A percentile compares a stretch with the other conserved stretches of the same genome.
These are phyloP conservation scores for Aproaerema taeniolella DNA, from an alignment of 2,888 invertebrate species.

Conservation along the genomic window DNA sequence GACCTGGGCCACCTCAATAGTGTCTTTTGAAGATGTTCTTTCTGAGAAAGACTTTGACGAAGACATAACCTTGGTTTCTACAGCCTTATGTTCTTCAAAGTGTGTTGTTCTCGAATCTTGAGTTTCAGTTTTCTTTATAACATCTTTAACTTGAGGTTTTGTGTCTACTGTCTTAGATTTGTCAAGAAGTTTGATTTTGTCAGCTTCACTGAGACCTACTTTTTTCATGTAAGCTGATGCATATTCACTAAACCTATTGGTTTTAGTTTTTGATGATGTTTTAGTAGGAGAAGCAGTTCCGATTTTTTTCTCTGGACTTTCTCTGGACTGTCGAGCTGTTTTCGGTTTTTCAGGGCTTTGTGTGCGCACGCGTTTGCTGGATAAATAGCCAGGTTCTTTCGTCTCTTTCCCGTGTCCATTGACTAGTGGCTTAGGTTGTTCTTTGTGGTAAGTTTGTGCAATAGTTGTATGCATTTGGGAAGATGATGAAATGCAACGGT, in stretches of 20 bases:
- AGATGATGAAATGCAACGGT: slow-evolving; percentile 24
- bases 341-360: slow-evolving; percentile 53
- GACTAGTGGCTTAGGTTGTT: slow-evolving; percentile 26
- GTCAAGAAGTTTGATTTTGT: slow-evolving; percentile 44
- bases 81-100: slow-evolving; percentile 23
- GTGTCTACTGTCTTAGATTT: slow-evolving; percentile 38
- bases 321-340: slow-evolving; percentile 40
- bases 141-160: slow-evolving; percentile 26
- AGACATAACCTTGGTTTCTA: slow-evolving; percentile 36
- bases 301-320: slow-evolving; percentile 62
- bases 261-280: slow-evolving; percentile 46
- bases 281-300: slow-evolving; percentile 57
- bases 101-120: slow-evolving; percentile 20
- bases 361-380: slow-evolving; percentile 33
- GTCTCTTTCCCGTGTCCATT: slow-evolving; percentile 49
- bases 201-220: slow-evolving; percentile 53
- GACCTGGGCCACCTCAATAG: slow-evolving; percentile 41
- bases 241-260: slow-evolving; percentile 63
- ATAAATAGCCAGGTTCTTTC: slow-evolving; percentile 36
- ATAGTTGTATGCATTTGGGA: slow-evolving; percentile 28
- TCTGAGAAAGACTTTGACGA: slow-evolving; percentile 38
- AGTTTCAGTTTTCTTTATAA: slow-evolving; percentile 15
- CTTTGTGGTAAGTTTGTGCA: slow-evolving; percentile 25
- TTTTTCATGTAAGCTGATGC: slow-evolving; percentile 72
- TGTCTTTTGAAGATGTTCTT: slow-evolving; percentile 48